Evolutionary conservation across 2,113 vertebrate genomes (phyloP).

Genomic region (Reinhardtius hippoglossoides): DNA sequence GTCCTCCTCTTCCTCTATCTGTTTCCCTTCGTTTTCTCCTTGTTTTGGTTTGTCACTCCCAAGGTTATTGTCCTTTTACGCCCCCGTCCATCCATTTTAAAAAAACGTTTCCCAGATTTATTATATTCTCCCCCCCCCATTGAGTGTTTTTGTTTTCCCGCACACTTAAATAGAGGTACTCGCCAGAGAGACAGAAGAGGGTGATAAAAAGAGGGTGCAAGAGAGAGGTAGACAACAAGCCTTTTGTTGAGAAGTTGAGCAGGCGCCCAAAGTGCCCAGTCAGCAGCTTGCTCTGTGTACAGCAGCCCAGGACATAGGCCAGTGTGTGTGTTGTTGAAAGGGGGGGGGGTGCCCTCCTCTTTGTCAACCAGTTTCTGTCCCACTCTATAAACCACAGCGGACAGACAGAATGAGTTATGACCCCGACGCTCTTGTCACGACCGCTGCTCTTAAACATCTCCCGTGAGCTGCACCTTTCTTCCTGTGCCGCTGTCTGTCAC

Average conservation of each 20-base stretch:
- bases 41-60: conserved; percentile 4
- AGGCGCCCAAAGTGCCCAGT: conserved; percentile 77
- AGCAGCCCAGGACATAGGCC: conserved; percentile 63
- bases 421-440: conserved; percentile 55
- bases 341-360: conserved; percentile 36
- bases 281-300: conserved; percentile 80
- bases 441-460: conserved; percentile 63
- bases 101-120: conserved; percentile 17
- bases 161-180: conserved; percentile 56
- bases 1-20: conserved; percentile 28
- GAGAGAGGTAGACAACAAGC: conserved; percentile 83
- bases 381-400: conserved; percentile 65
- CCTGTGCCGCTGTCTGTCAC: conserved; percentile 28
- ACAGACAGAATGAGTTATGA: conserved; percentile 64
- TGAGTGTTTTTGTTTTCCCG: conserved; percentile 44
- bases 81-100: conserved; percentile 3
- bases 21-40: conserved; percentile 38
- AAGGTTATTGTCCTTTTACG: conserved; percentile 14
- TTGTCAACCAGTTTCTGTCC: conserved; percentile 71
- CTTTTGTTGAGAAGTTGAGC: conserved; percentile 85
- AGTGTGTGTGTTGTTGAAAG: conserved; percentile 41
- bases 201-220: conserved; percentile 69
- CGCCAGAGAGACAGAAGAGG: conserved; percentile 50
- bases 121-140: background rate
- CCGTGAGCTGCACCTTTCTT: conserved; percentile 41